Evolutionary conservation across 2,888 invertebrate genomes (phyloP).

Genomic region (Cerastoderma edule): DNA sequence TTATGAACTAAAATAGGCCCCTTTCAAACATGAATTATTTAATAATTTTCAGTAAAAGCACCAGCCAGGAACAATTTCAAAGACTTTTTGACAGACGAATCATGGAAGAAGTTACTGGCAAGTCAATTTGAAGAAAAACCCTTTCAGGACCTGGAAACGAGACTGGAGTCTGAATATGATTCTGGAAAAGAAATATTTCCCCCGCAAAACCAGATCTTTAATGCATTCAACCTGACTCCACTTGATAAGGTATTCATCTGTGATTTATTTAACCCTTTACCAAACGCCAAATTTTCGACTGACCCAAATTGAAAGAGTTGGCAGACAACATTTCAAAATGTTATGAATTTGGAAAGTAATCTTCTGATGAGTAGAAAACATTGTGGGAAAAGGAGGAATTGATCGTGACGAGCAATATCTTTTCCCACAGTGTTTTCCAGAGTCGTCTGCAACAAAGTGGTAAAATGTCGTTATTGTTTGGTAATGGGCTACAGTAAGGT

Average conservation of each 20-base stretch:
- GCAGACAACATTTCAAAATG: too few species aligned
- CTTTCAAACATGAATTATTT: too few species aligned
- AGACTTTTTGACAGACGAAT: slow-evolving; percentile 55
- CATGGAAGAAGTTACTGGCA: slow-evolving; percentile 69
- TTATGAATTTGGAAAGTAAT: too few species aligned
- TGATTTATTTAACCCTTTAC: too few species aligned
- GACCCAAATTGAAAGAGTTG: too few species aligned
- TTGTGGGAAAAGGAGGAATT: not conserved
- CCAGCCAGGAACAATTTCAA: too few species aligned
- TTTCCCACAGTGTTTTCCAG: not conserved
- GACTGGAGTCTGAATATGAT: slow-evolving; percentile 71
- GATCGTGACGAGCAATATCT: not conserved
- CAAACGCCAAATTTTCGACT: too few species aligned
- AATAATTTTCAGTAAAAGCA: too few species aligned
- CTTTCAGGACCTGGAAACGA: slow-evolving; percentile 75
- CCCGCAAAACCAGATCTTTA: slow-evolving; percentile 82
- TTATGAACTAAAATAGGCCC: too few species aligned
- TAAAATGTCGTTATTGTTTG: too few species aligned
- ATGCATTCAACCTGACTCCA: slow-evolving; percentile 83
- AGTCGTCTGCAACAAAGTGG: too few species aligned
- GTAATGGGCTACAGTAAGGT: too few species aligned
- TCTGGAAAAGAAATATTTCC: slow-evolving; percentile 80
- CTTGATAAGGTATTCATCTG: slow-evolving; percentile 79
- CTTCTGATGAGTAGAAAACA: not conserved
- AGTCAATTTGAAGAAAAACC: slow-evolving; percentile 78